Base-by-base conservation (phyloP, 2,797 vertebrate genomes). In the Hypotaenidia philippensis region DNA sequence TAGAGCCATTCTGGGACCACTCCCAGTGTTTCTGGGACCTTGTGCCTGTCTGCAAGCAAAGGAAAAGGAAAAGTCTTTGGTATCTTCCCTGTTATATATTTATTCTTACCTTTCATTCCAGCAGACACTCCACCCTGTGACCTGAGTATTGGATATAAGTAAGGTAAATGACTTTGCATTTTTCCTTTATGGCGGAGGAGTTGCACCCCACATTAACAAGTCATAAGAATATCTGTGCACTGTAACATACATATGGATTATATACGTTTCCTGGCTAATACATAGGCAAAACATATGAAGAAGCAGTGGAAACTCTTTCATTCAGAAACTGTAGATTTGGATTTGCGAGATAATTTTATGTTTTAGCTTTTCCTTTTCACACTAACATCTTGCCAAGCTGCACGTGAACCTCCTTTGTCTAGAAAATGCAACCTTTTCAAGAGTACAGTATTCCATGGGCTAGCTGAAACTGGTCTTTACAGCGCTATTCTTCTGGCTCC, bases 261-360 rank as follows among this genome's bases (percentile, higher is more conserved):
- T 78, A 21, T 71, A 41, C 47, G 29, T 93, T 96, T 97, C 78
- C 78, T 96, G 29, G 38, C 19, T 95, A 75, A 71, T 90, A 88
- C 76, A 83, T 94, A 96, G 97, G 89, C 92, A 87, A 96, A 97
- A 83, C 90, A 89, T 44, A 63, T 32, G 17, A 98, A 97, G 92
- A 96, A 96, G 81, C 89, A 97, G 34, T 98, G 98, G 98, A 97
- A 98, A 70, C 87, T 80, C 64, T 98, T 98, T 97, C 97, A 97
- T 75, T 98, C 97, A 92, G 98, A 98, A 94, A 97, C 97, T 86
- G 98, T 98, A 97, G 95, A 97, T 90, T 97, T 98, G 85, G 95
- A 98, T 60, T 93, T 98, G 98, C 98, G 97, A 95, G 98, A 77
- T 94, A 76, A 92, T 94, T 96, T 97, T 92, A 87, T 75, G 55